Conservation (phyloP, 2,888 invertebrate genomes). For the Beris chalybata region DNA sequence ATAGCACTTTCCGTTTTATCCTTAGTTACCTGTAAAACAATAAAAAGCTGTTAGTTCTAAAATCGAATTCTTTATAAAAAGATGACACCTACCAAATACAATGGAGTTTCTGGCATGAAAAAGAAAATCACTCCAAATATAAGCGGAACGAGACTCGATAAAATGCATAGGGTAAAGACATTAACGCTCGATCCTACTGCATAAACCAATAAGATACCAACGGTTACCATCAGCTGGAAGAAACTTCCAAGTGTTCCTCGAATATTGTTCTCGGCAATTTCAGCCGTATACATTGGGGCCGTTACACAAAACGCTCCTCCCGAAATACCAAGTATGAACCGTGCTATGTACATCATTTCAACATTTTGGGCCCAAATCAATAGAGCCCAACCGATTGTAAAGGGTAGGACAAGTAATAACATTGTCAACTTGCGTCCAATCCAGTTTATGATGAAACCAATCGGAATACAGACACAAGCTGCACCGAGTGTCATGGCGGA, state of each 20-base stretch:
- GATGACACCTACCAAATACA: slow-evolving; percentile 61
- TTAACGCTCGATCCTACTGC: slow-evolving; percentile 59
- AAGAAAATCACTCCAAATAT: slow-evolving; percentile 71
- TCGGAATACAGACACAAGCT: slow-evolving; percentile 71
- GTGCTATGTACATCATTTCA: slow-evolving; percentile 51
- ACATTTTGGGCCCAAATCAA: slow-evolving; percentile 72
- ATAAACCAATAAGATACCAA: slow-evolving; percentile 81
- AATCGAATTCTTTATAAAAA: background rate
- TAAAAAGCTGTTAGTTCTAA: background rate
- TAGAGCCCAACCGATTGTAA: slow-evolving; percentile 72
- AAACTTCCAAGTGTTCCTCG: slow-evolving; percentile 84
- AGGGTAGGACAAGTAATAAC: slow-evolving; percentile 61
- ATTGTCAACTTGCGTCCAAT: slow-evolving; percentile 73
- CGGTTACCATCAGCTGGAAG: slow-evolving; percentile 82
- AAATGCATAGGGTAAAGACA: slow-evolving; percentile 50
- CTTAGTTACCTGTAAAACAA: slow-evolving; percentile 54
- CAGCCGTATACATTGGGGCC: slow-evolving; percentile 82
- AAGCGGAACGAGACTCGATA: slow-evolving; percentile 59
- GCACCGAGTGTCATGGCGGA: slow-evolving; percentile 75
- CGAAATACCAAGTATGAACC: slow-evolving; percentile 53
- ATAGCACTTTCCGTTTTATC: slow-evolving; percentile 67
- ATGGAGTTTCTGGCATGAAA: slow-evolving; percentile 88
- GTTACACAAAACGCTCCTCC: slow-evolving; percentile 79
- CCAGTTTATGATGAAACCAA: slow-evolving; percentile 68
- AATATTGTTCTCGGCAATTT: slow-evolving; percentile 81